These are phyloP conservation scores for Drosophila rubida DNA, from an alignment of 2,888 invertebrate genomes.

Conservation along the genomic window DNA sequence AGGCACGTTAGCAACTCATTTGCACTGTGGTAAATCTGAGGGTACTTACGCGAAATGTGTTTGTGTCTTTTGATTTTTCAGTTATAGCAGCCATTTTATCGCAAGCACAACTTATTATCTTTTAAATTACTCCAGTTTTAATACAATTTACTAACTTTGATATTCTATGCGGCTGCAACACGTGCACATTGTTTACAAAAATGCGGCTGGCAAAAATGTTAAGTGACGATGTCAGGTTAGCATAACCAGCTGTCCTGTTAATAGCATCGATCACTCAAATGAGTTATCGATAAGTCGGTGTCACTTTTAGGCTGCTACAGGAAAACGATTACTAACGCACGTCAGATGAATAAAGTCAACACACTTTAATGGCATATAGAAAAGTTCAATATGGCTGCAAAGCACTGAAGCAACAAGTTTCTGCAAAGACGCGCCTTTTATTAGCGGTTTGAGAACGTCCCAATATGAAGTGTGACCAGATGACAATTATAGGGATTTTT, in stretches of 20 bases:
- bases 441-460: no score
- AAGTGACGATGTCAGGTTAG: not conserved
- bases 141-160: not conserved
- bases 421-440: no score
- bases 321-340: no score
- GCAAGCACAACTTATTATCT: not conserved
- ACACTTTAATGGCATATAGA: no score
- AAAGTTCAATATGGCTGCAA: no score
- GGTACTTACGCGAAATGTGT: constrained; percentile 90
- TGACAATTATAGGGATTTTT: no score
- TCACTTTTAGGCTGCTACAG: not conserved
- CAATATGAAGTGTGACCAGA: no score
- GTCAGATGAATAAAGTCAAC: no score
- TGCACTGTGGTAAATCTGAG: constrained; percentile 1
- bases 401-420: no score
- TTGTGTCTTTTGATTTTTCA: constrained; percentile 89
- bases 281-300: not conserved
- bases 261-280: not conserved
- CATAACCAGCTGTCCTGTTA: constrained; percentile 7
- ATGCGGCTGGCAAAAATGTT: constrained; percentile 14
- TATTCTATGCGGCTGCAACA: constrained; percentile 26
- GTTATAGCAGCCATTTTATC: constrained; percentile 58
- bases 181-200: constrained; percentile 58
- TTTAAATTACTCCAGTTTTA: not conserved
- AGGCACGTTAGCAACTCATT: not conserved